Percentiles rank a stretch among this genome's conserved stretches.
phyloP scores from a whole-genome alignment of 2,888 invertebrate species.

The Agrilus mali region DNA sequence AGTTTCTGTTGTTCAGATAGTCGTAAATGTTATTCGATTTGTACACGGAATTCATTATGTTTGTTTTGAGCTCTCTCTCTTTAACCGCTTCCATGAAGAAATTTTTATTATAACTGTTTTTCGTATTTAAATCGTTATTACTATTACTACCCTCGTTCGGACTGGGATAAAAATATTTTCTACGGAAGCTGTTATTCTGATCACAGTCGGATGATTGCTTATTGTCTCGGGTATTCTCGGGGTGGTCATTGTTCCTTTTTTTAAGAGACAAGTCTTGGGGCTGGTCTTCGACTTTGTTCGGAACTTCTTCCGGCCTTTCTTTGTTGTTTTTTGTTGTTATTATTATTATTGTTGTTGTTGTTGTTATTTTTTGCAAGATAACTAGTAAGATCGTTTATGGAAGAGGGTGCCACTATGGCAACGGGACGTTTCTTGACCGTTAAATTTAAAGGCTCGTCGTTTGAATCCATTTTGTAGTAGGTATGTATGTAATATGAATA shows the following conservation, averaged over 20 bases:
- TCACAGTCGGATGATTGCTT: slow-evolving; percentile 7
- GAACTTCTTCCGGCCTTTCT: slow-evolving; percentile 15
- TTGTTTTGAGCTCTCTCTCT: slow-evolving; percentile 21
- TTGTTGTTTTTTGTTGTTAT: slow-evolving; percentile 13
- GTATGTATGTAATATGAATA: too few species aligned
- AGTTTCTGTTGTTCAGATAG: slow-evolving; percentile 19
- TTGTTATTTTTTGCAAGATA: slow-evolving; percentile 2
- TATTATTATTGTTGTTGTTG: slow-evolving; percentile 17
- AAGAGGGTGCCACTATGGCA: slow-evolving; percentile 40
- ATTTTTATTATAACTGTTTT: slow-evolving; percentile 32
- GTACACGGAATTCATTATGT: slow-evolving; percentile 24
- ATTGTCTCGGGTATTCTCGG: slow-evolving; percentile 8
- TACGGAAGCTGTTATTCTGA: slow-evolving; percentile 9
- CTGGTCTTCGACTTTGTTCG: slow-evolving; percentile 24
- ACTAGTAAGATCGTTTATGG: slow-evolving; percentile 16
- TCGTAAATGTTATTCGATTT: slow-evolving; percentile 25
- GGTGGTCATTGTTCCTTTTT: slow-evolving; percentile 11
- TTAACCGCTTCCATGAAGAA: slow-evolving; percentile 24
- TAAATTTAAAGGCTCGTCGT: slow-evolving; percentile 37
- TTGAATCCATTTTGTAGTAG: slow-evolving; percentile 9
- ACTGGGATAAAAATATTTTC: slow-evolving; percentile 13
- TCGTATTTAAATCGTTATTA: slow-evolving; percentile 25
- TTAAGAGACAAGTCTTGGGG: slow-evolving; percentile 32
- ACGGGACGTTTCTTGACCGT: slow-evolving; percentile 39
- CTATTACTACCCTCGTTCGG: slow-evolving; percentile 27